phyloP scores from a whole-genome alignment of 2,797 vertebrate species.

The Muscicapa comitata region DNA sequence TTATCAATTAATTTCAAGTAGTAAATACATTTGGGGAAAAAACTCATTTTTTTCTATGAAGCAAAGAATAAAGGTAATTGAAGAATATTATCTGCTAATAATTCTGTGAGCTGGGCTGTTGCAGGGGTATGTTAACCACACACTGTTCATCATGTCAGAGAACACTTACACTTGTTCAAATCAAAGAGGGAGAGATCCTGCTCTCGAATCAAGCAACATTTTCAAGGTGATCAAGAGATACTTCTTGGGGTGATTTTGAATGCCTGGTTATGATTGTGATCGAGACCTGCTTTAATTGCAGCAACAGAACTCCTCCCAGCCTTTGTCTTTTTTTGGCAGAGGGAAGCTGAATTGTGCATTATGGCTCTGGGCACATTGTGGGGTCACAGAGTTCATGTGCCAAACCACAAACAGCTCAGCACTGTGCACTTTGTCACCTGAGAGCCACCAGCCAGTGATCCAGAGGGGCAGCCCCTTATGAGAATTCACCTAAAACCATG shows the following conservation, averaged over 20 bases:
- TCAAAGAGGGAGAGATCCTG: not conserved
- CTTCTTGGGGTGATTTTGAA: not conserved
- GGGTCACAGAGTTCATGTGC: not conserved
- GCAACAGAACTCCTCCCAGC: not conserved
- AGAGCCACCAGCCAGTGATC: not conserved
- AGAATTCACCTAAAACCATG: not conserved
- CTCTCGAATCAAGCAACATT: not conserved
- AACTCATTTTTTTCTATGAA: accelerated
- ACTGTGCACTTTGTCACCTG: not conserved
- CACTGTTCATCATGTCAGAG: not conserved
- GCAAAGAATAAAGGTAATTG: not conserved
- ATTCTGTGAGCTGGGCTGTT: not conserved
- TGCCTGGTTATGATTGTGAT: not conserved
- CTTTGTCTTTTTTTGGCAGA: not conserved
- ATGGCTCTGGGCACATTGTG: not conserved
- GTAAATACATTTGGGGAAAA: not conserved
- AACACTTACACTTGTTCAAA: not conserved
- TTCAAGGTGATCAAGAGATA: not conserved
- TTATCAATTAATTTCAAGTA: not conserved
- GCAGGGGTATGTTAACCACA: not conserved
- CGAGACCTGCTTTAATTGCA: not conserved
- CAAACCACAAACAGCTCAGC: not conserved
- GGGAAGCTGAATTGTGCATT: not conserved
- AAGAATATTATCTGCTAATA: not conserved
- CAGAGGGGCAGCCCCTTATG: not conserved